phyloP scores from a whole-genome alignment of 2,113 vertebrate genomes.

The Catharus bicknelli region DNA sequence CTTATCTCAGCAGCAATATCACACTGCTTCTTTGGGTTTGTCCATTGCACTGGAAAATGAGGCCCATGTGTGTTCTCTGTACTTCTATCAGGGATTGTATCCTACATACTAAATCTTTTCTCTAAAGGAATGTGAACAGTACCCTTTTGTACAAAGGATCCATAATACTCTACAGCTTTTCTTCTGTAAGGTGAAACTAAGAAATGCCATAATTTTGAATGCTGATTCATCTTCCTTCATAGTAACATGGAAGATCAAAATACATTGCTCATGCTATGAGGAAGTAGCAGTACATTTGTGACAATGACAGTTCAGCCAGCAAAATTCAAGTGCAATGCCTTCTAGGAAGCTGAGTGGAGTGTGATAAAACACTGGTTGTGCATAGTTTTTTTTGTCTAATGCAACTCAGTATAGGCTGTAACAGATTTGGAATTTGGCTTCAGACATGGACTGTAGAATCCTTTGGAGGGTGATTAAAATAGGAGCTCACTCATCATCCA shows the following conservation, averaged over 20 bases:
- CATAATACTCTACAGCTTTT: neutral
- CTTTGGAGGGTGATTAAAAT: conserved; percentile 6
- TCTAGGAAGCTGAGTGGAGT: neutral
- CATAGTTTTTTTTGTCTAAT: neutral
- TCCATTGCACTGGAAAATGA: neutral
- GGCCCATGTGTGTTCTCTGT: neutral
- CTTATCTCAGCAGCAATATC: neutral
- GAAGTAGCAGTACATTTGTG: neutral
- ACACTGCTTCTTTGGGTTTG: neutral
- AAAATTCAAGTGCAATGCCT: neutral
- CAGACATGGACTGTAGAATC: neutral
- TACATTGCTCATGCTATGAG: neutral
- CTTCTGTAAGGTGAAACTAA: neutral
- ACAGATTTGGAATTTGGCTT: conserved; percentile 12
- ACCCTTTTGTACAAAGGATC: neutral
- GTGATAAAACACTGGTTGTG: neutral
- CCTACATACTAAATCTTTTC: neutral
- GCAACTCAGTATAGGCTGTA: neutral
- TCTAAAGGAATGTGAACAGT: neutral
- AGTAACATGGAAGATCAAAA: neutral
- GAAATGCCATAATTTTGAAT: neutral
- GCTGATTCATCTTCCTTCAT: neutral
- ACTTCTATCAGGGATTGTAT: neutral
- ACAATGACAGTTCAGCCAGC: neutral
- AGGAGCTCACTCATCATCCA: neutral